phyloP scores from a whole-genome alignment of 2,797 vertebrate species.

The Chelmon rostratus region DNA sequence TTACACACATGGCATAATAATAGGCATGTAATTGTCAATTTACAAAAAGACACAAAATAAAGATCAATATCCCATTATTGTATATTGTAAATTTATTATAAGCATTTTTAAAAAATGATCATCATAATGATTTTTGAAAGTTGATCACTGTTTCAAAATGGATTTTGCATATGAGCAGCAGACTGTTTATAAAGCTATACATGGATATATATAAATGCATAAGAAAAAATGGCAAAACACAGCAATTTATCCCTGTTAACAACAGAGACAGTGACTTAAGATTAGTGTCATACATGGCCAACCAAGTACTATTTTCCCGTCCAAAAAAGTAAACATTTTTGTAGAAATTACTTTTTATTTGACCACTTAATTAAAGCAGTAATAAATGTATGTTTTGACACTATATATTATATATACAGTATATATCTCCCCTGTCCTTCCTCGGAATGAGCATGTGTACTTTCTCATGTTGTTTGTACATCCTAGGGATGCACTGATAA shows the following conservation, averaged over 20 bases:
- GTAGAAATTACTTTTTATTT: constrained; percentile 19
- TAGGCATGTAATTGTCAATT: neutral
- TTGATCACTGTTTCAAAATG: constrained; percentile 9
- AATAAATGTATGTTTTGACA: constrained; percentile 12
- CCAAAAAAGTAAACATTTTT: constrained; percentile 18
- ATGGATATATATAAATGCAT: neutral
- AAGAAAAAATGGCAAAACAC: neutral
- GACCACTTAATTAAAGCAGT: constrained; percentile 11
- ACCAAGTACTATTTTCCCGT: neutral
- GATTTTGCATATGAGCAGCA: neutral
- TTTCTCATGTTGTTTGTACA: neutral
- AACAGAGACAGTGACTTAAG: constrained; percentile 13
- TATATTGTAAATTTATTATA: constrained; percentile 35
- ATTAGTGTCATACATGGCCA: constrained; percentile 11
- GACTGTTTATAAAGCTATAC: constrained; percentile 28
- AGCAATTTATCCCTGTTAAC: neutral
- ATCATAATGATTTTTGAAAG: neutral
- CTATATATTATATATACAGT: neutral
- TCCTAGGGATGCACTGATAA: neutral
- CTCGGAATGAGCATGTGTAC: neutral
- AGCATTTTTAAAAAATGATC: neutral
- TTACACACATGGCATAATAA: neutral
- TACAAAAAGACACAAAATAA: constrained; percentile 1
- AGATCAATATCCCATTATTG: neutral
- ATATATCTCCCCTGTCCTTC: neutral